Base-by-base conservation (phyloP, 2,113 vertebrate species). In the Ameiurus melas region DNA sequence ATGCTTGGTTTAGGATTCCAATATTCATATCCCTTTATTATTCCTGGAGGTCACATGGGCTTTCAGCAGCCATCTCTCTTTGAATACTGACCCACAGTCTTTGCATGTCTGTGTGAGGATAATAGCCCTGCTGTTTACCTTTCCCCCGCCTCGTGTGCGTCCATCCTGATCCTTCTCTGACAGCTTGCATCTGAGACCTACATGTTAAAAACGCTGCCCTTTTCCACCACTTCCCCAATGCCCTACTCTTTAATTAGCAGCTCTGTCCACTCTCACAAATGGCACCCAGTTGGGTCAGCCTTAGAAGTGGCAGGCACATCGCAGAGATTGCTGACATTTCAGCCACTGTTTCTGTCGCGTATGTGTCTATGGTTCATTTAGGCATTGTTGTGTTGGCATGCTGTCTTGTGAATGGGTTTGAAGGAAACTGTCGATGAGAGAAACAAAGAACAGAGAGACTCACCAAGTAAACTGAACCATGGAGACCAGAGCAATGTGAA, bases 101-200 rank as follows among this genome's bases (percentile, higher is more conserved):
- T 88, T 57, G 75, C 85, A 86, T 85, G 81, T 53, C 53, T 58
- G 86, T 60, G 87, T 68, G 83, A 90, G 62, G 60, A 88, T 88
- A 90, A 90, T 85, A 89, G 57, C 86, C 78, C n/a, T 68, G 58
- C 73, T 60, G 73, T 88, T 90, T 85, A 90, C 89, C 75, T 88
- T 88, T 62, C 73, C 75, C 14, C 27, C 60, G 66, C 85, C 68
- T 20, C 16, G 60, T 33, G 43, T 55, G 86, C 5, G 62, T 81
- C 30, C 25, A 22, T 55, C 36, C 14, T 51, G 19, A 78, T 36
- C 87, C 71, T 80, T 51, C 55, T n/a, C 77, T 78, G n/a, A 71
- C 68, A 68, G 66, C 78, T 17, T 71, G 22, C 81, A 80, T 87
- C 25, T 86, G 83, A 90, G 85, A 85, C 77, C 9, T 16, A 16